These are phyloP conservation scores for Gallinago nigripennis DNA, from an alignment of 2,797 vertebrate species.

Conservation along the genomic window DNA sequence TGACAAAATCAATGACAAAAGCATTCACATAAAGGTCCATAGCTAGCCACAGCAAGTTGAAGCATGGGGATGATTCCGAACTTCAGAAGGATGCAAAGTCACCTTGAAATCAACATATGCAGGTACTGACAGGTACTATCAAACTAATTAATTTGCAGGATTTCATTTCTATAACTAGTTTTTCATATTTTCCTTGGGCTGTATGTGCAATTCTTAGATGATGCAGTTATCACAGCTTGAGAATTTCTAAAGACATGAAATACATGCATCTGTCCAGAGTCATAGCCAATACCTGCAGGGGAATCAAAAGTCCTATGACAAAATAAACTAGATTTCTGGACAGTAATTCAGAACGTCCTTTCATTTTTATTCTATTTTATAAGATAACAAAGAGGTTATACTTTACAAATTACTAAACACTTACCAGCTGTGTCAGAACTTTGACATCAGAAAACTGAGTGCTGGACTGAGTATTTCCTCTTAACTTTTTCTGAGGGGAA, in stretches of 20 bases:
- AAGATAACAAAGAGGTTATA: background rate
- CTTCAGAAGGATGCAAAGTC: background rate
- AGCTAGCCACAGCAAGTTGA: background rate
- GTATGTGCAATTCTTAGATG: background rate
- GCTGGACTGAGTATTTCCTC: conserved; percentile 62
- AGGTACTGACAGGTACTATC: background rate
- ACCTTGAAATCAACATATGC: background rate
- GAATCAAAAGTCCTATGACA: background rate
- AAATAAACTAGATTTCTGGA: background rate
- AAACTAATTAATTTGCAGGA: background rate
- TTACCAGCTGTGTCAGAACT: conserved; percentile 86
- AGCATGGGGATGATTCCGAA: background rate
- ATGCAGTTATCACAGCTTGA: rapidly evolving
- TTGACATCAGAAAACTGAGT: conserved; percentile 77
- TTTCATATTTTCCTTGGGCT: background rate
- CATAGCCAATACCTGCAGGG: background rate
- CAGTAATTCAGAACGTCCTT: background rate
- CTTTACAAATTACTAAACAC: conserved; percentile 12
- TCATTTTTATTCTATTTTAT: background rate
- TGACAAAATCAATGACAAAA: background rate
- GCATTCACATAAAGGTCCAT: background rate
- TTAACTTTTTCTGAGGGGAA: conserved; percentile 82
- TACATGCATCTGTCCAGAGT: background rate
- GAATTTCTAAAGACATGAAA: background rate
- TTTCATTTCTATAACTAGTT: background rate